These are phyloP conservation scores for Pseudochromis fuscus DNA, from an alignment of 2,797 vertebrate species.

Conservation along the genomic window DNA sequence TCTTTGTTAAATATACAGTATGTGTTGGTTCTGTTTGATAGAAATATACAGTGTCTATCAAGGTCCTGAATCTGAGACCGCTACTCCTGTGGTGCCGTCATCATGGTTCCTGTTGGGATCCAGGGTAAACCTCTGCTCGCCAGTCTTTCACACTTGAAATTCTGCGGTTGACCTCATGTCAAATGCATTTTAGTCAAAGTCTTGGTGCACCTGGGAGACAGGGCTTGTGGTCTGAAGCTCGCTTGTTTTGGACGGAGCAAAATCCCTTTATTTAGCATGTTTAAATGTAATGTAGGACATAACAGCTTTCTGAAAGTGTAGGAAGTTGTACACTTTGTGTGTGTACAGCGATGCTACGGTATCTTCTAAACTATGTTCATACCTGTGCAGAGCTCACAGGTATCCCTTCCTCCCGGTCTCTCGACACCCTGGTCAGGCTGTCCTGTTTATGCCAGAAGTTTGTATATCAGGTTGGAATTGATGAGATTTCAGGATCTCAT, in stretches of 20 bases:
- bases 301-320: no score
- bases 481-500: slow-evolving; percentile 63
- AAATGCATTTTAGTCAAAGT: slow-evolving; percentile 15
- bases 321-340: no score
- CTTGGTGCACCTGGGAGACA: background rate
- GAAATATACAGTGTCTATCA: background rate
- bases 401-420: background rate
- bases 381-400: background rate
- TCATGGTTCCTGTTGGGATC: slow-evolving; percentile 14
- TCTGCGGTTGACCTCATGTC: slow-evolving; percentile 7
- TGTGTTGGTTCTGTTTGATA: background rate
- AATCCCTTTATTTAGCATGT: background rate
- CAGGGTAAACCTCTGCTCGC: slow-evolving; percentile 16
- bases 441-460: slow-evolving; percentile 24
- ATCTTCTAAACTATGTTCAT: no score
- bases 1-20: no score
- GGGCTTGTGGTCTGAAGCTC: background rate
- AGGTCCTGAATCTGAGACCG: background rate
- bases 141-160: background rate
- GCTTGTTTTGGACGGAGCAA: background rate
- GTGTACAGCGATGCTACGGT: no score
- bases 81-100: background rate
- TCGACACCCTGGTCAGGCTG: background rate
- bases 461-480: slow-evolving; percentile 32
- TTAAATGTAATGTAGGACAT: no score